A percentile compares a stretch with the other conserved stretches of the same genome.
These are phyloP conservation scores for Pachypanchax playfairii DNA, from an alignment of 2,113 vertebrate species.

Conservation along the genomic window DNA sequence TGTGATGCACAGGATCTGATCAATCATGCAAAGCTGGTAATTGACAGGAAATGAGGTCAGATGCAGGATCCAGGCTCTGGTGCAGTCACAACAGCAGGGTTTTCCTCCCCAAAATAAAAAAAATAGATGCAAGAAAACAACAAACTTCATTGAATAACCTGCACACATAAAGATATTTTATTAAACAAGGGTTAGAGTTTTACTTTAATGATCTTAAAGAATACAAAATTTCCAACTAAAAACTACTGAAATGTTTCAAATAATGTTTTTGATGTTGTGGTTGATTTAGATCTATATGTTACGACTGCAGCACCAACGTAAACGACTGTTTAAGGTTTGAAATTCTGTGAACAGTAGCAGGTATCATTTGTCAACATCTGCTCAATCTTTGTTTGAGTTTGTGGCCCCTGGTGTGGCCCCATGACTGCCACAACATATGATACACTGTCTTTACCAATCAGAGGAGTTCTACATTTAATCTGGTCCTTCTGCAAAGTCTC, in stretches of 20 bases:
- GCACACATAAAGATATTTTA: too few species aligned
- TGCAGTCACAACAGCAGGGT: rapidly evolving
- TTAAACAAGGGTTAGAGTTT: too few species aligned
- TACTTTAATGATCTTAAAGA: too few species aligned
- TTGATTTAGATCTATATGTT: too few species aligned
- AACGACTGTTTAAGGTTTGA: too few species aligned
- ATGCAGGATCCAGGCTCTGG: neutral
- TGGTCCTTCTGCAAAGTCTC: neutral
- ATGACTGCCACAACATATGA: slow-evolving; percentile 6
- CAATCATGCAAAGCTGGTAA: neutral
- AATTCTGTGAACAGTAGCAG: rapidly evolving
- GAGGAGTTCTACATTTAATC: neutral
- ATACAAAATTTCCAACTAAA: too few species aligned
- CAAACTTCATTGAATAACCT: too few species aligned
- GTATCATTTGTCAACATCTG: slow-evolving; percentile 6
- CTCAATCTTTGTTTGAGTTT: neutral
- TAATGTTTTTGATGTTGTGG: too few species aligned
- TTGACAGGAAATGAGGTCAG: neutral
- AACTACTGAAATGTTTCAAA: too few species aligned
- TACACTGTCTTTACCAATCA: neutral
- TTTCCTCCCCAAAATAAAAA: too few species aligned
- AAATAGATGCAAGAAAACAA: too few species aligned
- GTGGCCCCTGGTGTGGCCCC: neutral
- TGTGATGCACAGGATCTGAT: neutral
- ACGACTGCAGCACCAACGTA: too few species aligned